Evolutionary conservation across 2,888 invertebrate genomes (phyloP).

Genomic region (Tupiocoris notatus): DNA sequence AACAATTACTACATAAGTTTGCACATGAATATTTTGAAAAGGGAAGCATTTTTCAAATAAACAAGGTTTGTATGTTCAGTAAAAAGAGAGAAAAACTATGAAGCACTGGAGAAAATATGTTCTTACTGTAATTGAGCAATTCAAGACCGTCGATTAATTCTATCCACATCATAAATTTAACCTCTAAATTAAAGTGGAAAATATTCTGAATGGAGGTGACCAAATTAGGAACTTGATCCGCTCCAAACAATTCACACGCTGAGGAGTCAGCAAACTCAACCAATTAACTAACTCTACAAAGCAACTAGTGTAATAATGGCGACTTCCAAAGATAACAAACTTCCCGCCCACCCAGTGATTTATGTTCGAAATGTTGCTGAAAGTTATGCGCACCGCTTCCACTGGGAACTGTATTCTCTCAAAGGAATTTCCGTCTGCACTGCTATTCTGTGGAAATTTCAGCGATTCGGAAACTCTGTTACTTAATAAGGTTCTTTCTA

Average conservation of each 20-base stretch:
- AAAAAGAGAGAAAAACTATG: too few species aligned
- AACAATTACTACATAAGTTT: too few species aligned
- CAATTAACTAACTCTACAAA: background rate
- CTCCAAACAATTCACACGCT: background rate
- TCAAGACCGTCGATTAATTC: too few species aligned
- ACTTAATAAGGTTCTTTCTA: too few species aligned
- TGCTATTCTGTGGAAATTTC: background rate
- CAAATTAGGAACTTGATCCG: background rate
- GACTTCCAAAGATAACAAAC: background rate
- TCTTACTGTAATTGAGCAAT: too few species aligned
- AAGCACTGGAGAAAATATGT: too few species aligned
- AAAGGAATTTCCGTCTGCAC: background rate
- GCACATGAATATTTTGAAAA: too few species aligned
- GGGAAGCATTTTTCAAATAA: too few species aligned
- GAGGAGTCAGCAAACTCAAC: background rate
- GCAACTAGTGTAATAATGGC: background rate
- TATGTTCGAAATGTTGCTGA: background rate
- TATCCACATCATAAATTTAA: too few species aligned
- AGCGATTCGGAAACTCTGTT: background rate
- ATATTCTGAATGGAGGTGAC: too few species aligned
- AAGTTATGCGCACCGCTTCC: background rate
- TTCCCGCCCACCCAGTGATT: background rate
- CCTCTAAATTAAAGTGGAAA: too few species aligned
- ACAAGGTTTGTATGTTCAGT: too few species aligned
- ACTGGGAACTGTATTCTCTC: background rate